phyloP scores from a whole-genome alignment of 2,797 vertebrate genomes.

The Perdix hodgsoniae region DNA sequence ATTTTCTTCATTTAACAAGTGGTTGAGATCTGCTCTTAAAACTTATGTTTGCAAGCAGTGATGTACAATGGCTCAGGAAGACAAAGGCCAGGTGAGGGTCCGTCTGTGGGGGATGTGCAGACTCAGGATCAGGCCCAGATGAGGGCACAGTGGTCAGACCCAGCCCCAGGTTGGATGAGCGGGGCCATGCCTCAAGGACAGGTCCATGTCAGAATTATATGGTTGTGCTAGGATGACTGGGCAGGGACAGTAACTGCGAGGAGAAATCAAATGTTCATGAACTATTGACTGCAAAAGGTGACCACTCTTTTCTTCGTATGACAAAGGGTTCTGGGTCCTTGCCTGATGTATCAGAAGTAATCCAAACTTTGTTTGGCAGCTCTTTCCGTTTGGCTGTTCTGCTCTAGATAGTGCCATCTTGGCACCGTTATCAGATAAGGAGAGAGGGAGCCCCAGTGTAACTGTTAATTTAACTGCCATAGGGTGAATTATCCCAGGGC shows the following conservation, averaged over 20 bases:
- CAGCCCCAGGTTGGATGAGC: too few species aligned
- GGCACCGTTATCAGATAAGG: neutral
- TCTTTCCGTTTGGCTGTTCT: constrained; percentile 1
- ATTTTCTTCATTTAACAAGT: neutral
- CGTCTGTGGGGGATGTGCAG: neutral
- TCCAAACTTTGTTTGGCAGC: neutral
- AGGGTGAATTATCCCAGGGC: neutral
- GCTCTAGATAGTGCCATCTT: neutral
- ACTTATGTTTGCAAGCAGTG: neutral
- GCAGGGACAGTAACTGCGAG: neutral
- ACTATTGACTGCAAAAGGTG: neutral
- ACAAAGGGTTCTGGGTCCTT: neutral
- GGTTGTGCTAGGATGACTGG: neutral
- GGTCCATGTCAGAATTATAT: accelerated
- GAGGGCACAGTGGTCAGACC: too few species aligned
- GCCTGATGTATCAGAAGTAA: neutral
- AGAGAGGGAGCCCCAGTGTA: neutral
- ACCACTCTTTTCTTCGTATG: neutral
- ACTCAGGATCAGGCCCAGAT: neutral
- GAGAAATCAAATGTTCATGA: neutral
- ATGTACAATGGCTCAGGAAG: neutral
- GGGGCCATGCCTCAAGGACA: neutral
- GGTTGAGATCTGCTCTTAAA: neutral
- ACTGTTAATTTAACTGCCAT: neutral
- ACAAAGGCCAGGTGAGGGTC: neutral